Evolutionary conservation across 2,888 invertebrate genomes (phyloP).

Genomic region (Escarpia spicata): DNA sequence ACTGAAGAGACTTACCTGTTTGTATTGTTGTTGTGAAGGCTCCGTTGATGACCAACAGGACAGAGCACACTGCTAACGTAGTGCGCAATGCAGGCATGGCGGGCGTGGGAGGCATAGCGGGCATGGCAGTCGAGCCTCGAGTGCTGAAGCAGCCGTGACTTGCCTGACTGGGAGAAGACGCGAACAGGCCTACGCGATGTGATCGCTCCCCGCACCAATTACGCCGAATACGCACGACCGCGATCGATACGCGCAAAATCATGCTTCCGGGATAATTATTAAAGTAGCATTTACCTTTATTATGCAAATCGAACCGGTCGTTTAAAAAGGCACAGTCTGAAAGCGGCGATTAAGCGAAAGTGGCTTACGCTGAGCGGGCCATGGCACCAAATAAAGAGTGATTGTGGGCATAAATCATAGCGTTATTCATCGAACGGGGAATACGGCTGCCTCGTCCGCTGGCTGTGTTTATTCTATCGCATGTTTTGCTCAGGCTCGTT

Average conservation of each 20-base stretch:
- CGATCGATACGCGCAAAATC: constrained; percentile 16
- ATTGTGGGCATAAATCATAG: background rate
- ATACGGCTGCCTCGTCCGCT: background rate
- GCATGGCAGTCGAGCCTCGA: background rate
- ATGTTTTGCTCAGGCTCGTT: background rate
- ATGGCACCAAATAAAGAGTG: background rate
- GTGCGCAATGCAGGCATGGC: background rate
- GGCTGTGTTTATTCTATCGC: background rate
- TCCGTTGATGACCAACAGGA: background rate
- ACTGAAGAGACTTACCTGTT: background rate
- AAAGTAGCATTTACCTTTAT: constrained; percentile 16
- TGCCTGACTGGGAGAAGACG: background rate
- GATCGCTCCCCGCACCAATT: background rate
- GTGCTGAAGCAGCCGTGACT: background rate
- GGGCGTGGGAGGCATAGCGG: background rate
- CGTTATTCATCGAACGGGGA: constrained; percentile 1
- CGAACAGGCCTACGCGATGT: background rate
- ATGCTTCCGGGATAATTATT: constrained; percentile 16
- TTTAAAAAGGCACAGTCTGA: background rate
- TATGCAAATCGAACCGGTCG: constrained; percentile 3
- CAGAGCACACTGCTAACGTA: background rate
- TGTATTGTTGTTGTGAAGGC: background rate
- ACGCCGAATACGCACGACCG: background rate
- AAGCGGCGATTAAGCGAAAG: constrained; percentile 16
- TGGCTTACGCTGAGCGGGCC: background rate